These are phyloP conservation scores for Cebus imitator DNA, from an alignment of 2,113 vertebrate genomes.

Conservation along the genomic window DNA sequence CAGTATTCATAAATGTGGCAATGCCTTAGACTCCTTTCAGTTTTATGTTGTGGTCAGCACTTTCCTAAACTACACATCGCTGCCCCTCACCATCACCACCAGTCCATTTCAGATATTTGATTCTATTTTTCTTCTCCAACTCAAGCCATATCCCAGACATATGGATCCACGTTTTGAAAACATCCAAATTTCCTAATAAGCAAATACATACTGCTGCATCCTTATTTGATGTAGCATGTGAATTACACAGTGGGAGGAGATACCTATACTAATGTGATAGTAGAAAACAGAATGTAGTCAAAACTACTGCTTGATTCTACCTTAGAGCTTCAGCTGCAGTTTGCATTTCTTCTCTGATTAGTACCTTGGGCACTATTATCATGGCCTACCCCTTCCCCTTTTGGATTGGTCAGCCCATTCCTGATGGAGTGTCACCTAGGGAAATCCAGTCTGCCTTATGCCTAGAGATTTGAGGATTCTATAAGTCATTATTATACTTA, in stretches of 20 bases:
- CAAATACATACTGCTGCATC: neutral
- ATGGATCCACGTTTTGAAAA: slow-evolving; percentile 13
- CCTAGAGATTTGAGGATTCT: neutral
- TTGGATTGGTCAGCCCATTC: neutral
- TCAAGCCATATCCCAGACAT: neutral
- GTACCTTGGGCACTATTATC: neutral
- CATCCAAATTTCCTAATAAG: neutral
- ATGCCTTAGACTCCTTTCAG: neutral
- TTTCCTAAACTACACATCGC: neutral
- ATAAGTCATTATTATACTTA: neutral
- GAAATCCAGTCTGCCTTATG: neutral
- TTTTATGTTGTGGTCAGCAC: neutral
- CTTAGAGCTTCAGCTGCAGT: neutral
- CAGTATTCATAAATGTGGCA: neutral
- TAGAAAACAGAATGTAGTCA: neutral
- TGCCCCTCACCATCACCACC: neutral
- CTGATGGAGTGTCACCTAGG: neutral
- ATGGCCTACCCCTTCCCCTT: no score
- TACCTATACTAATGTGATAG: neutral
- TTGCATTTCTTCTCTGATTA: neutral
- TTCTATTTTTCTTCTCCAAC: slow-evolving; percentile 5
- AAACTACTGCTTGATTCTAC: neutral
- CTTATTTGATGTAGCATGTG: neutral
- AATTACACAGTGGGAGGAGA: neutral
- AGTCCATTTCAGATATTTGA: neutral